Evolutionary conservation across 2,113 vertebrate species (phyloP).

Genomic region (Benitochromis conjunctus): DNA sequence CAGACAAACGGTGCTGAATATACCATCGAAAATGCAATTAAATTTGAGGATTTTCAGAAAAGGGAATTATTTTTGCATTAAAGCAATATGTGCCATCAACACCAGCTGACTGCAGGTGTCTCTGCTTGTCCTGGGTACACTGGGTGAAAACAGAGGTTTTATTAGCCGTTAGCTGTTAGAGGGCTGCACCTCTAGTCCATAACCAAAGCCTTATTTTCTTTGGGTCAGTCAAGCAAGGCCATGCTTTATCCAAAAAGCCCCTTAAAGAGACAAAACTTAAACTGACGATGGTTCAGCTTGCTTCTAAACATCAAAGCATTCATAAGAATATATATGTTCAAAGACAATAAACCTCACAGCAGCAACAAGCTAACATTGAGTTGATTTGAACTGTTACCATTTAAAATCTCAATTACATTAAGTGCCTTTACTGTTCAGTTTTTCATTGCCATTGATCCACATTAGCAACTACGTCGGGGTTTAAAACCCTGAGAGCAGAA

Average conservation of each 20-base stretch:
- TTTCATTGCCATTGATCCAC: slow-evolving; percentile 18
- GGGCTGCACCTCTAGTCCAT: not conserved
- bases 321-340: not conserved
- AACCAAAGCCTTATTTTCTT: not conserved
- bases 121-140: not conserved
- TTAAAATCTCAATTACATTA: not conserved
- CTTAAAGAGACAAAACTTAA: not conserved
- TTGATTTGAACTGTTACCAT: not conserved
- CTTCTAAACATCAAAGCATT: not conserved
- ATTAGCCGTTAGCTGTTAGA: not conserved
- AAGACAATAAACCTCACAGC: not conserved
- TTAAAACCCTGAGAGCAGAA: not conserved
- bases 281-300: not conserved
- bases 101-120: not conserved
- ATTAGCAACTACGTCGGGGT: not conserved
- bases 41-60: not conserved
- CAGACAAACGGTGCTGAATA: not conserved
- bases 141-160: not conserved
- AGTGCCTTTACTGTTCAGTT: slow-evolving; percentile 20
- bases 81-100: not conserved
- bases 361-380: not conserved
- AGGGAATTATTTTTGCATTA: not conserved
- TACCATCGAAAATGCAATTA: not conserved
- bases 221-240: not conserved
- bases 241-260: not conserved